Evolutionary conservation across 2,888 invertebrate genomes (phyloP).

Genomic region (Sabatieria punctata): DNA sequence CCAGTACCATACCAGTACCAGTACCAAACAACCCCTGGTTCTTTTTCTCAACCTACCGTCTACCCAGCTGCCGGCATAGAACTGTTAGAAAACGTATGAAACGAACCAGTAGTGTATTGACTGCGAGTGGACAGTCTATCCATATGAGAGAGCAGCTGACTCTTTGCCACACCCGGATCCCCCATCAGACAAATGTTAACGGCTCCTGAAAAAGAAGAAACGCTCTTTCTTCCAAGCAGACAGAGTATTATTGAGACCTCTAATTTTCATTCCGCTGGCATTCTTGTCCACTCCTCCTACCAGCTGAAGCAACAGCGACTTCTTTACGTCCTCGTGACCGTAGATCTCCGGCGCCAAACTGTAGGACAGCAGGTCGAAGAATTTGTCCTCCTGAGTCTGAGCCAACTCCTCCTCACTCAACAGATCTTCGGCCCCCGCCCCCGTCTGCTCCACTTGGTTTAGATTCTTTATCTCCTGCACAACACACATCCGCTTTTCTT

Average conservation of each 20-base stretch:
- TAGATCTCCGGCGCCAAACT: constrained; percentile 97
- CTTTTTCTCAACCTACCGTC: too few species aligned
- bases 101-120: constrained; percentile 34
- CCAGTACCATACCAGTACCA: too few species aligned
- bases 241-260: constrained; percentile 41
- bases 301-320: constrained; percentile 72
- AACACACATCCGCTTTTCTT: too few species aligned
- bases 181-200: constrained; percentile 99
- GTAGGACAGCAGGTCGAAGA: constrained; percentile 73
- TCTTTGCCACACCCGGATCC: constrained; percentile 98
- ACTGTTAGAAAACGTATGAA: neutral
- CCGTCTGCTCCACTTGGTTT: constrained; percentile 63
- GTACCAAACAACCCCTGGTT: too few species aligned
- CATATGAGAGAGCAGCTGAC: constrained; percentile 83
- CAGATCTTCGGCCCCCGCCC: constrained; percentile 45
- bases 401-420: constrained; percentile 50
- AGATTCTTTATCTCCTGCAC: constrained; percentile 52
- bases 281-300: constrained; percentile 63
- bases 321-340: constrained; percentile 93
- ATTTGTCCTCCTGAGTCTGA: constrained; percentile 51
- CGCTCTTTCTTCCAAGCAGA: too few species aligned
- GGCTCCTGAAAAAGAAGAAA: constrained; percentile 31
- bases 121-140: constrained; percentile 76
- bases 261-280: constrained; percentile 91
- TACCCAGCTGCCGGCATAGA: too few species aligned